These are phyloP conservation scores for Caenorhabditis latens DNA, from an alignment of 1,140 invertebrate species.

Conservation along the genomic window DNA sequence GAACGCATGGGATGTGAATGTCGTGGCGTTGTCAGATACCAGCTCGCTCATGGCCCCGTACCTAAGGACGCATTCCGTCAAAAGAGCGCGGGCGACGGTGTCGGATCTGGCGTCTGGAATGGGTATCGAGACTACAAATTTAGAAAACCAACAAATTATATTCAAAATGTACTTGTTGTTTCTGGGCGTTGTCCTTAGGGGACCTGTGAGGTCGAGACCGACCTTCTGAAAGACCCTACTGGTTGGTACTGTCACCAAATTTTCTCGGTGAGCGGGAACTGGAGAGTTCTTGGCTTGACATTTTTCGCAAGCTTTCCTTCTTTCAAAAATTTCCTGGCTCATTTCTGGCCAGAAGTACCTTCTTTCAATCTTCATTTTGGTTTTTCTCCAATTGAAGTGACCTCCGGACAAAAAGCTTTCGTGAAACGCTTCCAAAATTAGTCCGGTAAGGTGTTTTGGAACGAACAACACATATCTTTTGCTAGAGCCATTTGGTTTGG, in stretches of 20 bases:
- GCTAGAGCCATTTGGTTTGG: neutral
- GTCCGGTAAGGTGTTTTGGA: neutral
- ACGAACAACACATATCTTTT: neutral
- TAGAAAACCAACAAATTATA: no score
- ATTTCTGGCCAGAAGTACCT: neutral
- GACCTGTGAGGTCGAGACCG: neutral
- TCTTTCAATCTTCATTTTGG: neutral
- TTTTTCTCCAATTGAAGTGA: neutral
- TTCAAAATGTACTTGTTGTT: no score
- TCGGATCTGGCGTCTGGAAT: no score
- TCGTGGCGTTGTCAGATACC: no score
- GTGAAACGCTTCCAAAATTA: neutral
- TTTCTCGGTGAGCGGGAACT: neutral
- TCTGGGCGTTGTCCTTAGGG: neutral
- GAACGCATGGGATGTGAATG: neutral
- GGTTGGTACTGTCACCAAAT: neutral
- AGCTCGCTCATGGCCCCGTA: no score
- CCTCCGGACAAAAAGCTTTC: neutral
- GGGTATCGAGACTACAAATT: no score
- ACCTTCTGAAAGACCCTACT: neutral
- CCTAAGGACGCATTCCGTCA: no score
- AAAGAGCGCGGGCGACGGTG: no score
- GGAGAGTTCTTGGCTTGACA: neutral
- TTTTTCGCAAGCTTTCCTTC: neutral
- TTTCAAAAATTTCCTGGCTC: neutral